A percentile compares a stretch with the other conserved stretches of the same genome.
Evolutionary conservation across 2,888 invertebrate species (phyloP).

Genomic region (Pheosia tremula): DNA sequence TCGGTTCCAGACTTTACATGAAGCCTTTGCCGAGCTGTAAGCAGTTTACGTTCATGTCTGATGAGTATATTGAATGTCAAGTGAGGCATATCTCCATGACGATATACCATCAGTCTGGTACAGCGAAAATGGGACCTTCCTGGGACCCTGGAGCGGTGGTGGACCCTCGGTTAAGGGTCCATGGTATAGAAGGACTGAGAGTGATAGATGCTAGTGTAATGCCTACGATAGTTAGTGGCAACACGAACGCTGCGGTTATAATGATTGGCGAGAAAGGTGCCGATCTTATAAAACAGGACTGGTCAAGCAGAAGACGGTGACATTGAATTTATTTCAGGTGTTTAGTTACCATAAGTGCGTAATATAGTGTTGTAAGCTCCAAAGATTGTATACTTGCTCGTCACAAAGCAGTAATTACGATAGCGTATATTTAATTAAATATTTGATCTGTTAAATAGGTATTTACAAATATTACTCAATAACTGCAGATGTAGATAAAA

Average conservation of each 20-base stretch:
- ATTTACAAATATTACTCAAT: too few relatives aligned
- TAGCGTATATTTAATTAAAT: too few relatives aligned
- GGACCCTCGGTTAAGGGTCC: conserved; percentile 90
- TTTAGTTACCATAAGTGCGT: conserved; percentile 17
- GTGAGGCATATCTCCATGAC: conserved; percentile 95
- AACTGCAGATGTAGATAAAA: too few relatives aligned
- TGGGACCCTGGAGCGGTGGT: conserved; percentile 92
- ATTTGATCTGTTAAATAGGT: too few relatives aligned
- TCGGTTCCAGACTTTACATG: conserved; percentile 90
- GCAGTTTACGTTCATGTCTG: conserved; percentile 88
- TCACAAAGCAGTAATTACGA: neutral
- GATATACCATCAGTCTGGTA: conserved; percentile 95
- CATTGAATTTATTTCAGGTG: conserved; percentile 24
- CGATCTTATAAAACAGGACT: conserved; percentile 93
- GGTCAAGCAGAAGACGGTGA: conserved; percentile 82
- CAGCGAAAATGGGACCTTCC: conserved; percentile 94
- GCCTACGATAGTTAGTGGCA: conserved; percentile 95
- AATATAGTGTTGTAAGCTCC: conserved; percentile 24
- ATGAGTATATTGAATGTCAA: conserved; percentile 94
- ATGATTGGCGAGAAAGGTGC: conserved; percentile 96
- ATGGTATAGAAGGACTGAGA: conserved; percentile 90
- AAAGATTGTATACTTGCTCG: conserved; percentile 31
- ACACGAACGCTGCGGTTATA: conserved; percentile 96
- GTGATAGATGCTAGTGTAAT: conserved; percentile 95
- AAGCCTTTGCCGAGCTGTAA: conserved; percentile 92